Evolutionary conservation across 2,113 vertebrate species (phyloP).

Genomic region (Microtus ochrogaster): DNA sequence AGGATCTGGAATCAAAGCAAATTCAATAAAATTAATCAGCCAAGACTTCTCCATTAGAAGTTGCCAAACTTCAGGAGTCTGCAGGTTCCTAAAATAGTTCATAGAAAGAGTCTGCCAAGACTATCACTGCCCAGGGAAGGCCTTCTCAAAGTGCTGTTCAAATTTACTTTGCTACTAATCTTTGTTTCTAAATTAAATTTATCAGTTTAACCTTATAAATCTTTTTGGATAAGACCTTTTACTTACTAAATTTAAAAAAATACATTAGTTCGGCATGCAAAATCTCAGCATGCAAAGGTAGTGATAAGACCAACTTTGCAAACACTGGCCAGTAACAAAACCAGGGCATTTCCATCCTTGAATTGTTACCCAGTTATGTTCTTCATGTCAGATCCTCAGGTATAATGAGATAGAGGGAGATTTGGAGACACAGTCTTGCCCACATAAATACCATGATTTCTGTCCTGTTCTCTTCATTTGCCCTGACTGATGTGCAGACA

Average conservation of each 20-base stretch:
- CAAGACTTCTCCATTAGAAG: background rate
- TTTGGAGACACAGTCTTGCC: background rate
- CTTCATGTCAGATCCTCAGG: background rate
- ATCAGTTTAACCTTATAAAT: background rate
- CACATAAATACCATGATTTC: background rate
- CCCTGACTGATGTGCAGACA: background rate
- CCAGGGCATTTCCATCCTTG: background rate
- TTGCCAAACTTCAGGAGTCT: background rate
- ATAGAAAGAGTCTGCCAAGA: background rate
- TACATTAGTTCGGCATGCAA: background rate
- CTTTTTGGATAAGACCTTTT: background rate
- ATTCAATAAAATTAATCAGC: background rate
- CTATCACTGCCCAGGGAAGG: background rate
- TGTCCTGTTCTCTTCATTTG: background rate
- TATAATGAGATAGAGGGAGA: background rate
- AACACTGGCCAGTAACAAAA: background rate
- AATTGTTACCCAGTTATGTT: background rate
- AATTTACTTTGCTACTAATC: background rate
- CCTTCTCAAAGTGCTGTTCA: background rate
- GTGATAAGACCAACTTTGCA: background rate
- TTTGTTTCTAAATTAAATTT: slow-evolving; percentile 21
- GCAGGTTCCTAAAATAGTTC: background rate
- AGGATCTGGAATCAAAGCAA: background rate
- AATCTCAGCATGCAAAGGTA: background rate
- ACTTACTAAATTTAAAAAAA: background rate